Base-by-base conservation (phyloP, 2,797 vertebrate genomes). In the Acipenser transmontanus region DNA sequence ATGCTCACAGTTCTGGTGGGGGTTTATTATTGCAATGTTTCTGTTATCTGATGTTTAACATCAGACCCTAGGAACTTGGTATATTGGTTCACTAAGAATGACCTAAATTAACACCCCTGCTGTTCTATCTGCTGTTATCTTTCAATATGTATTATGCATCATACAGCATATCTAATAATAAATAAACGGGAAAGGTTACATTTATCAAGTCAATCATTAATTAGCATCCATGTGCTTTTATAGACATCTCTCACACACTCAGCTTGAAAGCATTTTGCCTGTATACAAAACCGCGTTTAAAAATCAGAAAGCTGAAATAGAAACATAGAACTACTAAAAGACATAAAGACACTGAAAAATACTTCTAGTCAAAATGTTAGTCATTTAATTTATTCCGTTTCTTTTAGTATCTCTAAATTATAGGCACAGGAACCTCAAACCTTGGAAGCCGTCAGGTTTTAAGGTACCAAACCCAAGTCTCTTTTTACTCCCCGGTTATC, bases 1-100 rank as follows among this genome's bases (percentile, higher is more conserved):
- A 34, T 3, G 34, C 34, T 34, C 34, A 4, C 34, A 34, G 34
- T 3, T 1, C 34, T 34, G 34, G 34, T 34, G 4, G 2, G 34
- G 34, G 34, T 34, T 34, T 34, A 34, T 34, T 34, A 3, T 34
- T 34, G 34, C 34, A 4, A 34, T 34, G 34, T 76, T 78, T 65
- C 75, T 70, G 80, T 85, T 84, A 82, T 78, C 72, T 78, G 73
- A 77, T 78, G 74, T 84, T 85, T 82, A 84, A 86, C 78, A 84
- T 78, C 73, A 84, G 81, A 78, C 80, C 77, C 82, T 72, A 84
- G 78, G 78, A 74, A 81, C 9, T 47, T 65, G 64, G 12, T 65
- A 54, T 65, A 65, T 54, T 65, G 64, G 64, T 54, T 65, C 64
- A 56, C 54, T 54, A 65, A 48, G 63, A 64, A 54, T 17, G 47